These are phyloP conservation scores for Drosophila carrolli DNA, from an alignment of 1,140 invertebrate species.

Conservation along the genomic window DNA sequence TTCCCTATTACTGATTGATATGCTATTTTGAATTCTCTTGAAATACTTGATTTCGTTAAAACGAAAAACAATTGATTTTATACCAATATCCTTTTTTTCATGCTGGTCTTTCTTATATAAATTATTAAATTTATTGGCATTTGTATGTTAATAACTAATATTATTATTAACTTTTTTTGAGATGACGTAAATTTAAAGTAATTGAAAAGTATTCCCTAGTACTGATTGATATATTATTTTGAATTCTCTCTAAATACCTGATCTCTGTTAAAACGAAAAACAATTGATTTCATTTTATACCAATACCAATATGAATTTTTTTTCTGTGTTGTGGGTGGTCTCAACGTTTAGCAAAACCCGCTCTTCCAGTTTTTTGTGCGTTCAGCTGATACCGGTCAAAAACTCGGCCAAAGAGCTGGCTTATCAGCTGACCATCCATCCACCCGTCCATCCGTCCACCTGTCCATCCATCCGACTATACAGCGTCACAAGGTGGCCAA, in stretches of 20 bases:
- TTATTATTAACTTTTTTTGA: too few species aligned
- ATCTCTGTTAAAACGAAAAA: not conserved
- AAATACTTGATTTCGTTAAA: not conserved
- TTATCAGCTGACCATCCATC: conserved; percentile 17
- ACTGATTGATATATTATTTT: too few species aligned
- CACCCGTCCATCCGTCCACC: not conserved
- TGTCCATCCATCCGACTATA: not conserved
- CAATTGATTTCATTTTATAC: not conserved
- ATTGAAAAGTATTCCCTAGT: too few species aligned
- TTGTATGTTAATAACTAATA: too few species aligned
- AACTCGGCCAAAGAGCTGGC: conserved; percentile 19
- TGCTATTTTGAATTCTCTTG: too few species aligned
- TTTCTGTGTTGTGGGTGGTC: conserved; percentile 1
- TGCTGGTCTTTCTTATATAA: too few species aligned
- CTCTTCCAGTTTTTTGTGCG: conserved; percentile 1
- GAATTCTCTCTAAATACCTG: not conserved
- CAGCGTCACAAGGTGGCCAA: conserved; percentile 10
- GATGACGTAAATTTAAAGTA: too few species aligned
- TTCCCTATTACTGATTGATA: too few species aligned
- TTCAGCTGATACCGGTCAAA: not conserved
- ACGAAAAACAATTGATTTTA: not conserved
- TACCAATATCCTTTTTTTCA: not conserved
- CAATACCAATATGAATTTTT: not conserved
- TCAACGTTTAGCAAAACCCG: not conserved
- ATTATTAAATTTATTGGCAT: too few species aligned